Conservation (phyloP, 1,140 invertebrate genomes). For the Choristoneura fumiferana region DNA sequence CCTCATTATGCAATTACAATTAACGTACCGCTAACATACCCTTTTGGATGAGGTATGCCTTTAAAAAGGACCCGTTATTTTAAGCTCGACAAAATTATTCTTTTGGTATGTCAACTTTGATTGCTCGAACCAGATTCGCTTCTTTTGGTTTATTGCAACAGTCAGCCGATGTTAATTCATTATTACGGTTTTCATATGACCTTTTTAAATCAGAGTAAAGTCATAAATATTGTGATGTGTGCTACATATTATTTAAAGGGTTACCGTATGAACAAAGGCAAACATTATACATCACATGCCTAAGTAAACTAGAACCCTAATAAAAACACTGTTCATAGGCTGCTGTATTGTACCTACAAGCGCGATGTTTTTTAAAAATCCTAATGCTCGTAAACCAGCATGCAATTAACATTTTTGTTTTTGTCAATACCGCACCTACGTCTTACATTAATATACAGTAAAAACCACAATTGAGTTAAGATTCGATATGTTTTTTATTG, state of each 20-base stretch:
- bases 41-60: not conserved
- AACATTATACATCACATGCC: no score
- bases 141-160: slow-evolving; percentile 15
- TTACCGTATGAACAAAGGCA: no score
- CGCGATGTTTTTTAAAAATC: no score
- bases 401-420: no score
- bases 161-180: slow-evolving; percentile 8
- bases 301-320: no score
- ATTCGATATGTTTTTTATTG: slow-evolving; percentile 7
- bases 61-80: slow-evolving; percentile 7
- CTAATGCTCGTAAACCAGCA: no score
- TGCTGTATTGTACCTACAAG: no score
- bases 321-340: no score
- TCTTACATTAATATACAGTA: not conserved
- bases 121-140: not conserved
- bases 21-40: slow-evolving; percentile 25
- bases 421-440: no score
- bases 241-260: not conserved
- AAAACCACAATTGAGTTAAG: not conserved
- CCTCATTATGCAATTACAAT: slow-evolving; percentile 46
- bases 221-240: slow-evolving; percentile 3
- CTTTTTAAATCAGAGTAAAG: not conserved
- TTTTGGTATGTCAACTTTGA: not conserved
- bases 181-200: not conserved
- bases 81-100: not conserved